Evolutionary conservation across 2,797 vertebrate species (phyloP).

Genomic region (Fratercula arctica): DNA sequence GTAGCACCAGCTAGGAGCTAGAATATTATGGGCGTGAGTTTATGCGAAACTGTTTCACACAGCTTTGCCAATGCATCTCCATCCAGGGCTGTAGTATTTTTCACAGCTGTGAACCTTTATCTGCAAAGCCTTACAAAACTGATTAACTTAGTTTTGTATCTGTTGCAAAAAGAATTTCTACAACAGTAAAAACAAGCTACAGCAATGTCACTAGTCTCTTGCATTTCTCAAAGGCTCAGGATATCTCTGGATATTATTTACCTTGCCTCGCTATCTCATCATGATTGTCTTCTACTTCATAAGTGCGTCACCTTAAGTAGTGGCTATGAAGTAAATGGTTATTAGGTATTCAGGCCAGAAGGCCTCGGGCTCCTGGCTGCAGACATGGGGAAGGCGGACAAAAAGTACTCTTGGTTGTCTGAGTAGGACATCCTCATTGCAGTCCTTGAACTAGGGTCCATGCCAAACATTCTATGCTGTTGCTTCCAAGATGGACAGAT

Average conservation of each 20-base stretch:
- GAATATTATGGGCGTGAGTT: neutral
- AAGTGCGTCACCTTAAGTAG: neutral
- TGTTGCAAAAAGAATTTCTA: neutral
- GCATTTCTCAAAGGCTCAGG: neutral
- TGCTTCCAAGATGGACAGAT: slow-evolving; percentile 43
- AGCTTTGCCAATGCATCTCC: neutral
- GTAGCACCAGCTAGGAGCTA: neutral
- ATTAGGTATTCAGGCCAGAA: neutral
- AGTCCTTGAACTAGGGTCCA: neutral
- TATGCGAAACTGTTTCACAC: neutral
- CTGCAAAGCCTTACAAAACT: neutral
- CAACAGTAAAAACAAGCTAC: neutral
- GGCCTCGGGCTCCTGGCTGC: neutral
- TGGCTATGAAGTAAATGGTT: neutral
- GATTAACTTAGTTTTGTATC: neutral
- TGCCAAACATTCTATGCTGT: neutral
- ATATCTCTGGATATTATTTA: neutral
- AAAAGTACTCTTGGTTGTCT: neutral
- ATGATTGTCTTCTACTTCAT: neutral
- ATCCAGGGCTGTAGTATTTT: neutral
- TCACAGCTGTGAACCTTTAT: neutral
- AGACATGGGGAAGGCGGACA: neutral
- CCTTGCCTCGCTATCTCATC: neutral
- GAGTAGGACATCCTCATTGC: neutral
- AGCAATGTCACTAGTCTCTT: neutral